phyloP scores from a whole-genome alignment of 1,140 invertebrate species.

The Anoplophora glabripennis region DNA sequence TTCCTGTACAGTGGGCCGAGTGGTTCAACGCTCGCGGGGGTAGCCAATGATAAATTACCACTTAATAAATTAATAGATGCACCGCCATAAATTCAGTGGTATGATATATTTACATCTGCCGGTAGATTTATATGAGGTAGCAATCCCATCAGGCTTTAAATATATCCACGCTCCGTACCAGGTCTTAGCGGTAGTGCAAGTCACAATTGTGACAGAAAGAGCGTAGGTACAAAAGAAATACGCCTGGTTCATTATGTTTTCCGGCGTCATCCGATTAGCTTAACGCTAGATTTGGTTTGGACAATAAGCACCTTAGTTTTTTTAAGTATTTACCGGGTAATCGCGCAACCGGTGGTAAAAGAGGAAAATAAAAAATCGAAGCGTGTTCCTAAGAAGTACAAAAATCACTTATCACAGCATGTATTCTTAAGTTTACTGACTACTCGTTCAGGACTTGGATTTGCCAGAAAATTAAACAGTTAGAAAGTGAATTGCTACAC shows the following conservation, averaged over 20 bases:
- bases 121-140: slow-evolving; percentile 6
- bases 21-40: neutral
- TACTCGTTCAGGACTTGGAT: too few relatives aligned
- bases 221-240: slow-evolving; percentile 4
- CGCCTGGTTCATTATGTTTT: slow-evolving; percentile 5
- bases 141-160: neutral
- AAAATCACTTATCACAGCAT: too few relatives aligned
- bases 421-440: too few relatives aligned
- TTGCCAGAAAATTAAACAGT: too few relatives aligned
- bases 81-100: slow-evolving; percentile 2
- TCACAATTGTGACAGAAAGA: slow-evolving; percentile 1
- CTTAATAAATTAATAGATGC: slow-evolving; percentile 13
- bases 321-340: too few relatives aligned
- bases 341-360: too few relatives aligned
- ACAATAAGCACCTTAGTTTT: too few relatives aligned
- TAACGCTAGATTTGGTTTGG: neutral
- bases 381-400: too few relatives aligned
- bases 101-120: slow-evolving; percentile 4
- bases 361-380: too few relatives aligned
- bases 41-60: slow-evolving; percentile 8
- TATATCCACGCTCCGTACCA: neutral
- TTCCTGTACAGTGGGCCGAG: too few relatives aligned
- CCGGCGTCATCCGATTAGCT: slow-evolving; percentile 2
- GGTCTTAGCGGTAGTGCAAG: slow-evolving; percentile 5
- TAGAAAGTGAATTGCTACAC: too few relatives aligned